Conservation (phyloP, 2,888 invertebrate genomes). For the Eupithecia abbreviata region DNA sequence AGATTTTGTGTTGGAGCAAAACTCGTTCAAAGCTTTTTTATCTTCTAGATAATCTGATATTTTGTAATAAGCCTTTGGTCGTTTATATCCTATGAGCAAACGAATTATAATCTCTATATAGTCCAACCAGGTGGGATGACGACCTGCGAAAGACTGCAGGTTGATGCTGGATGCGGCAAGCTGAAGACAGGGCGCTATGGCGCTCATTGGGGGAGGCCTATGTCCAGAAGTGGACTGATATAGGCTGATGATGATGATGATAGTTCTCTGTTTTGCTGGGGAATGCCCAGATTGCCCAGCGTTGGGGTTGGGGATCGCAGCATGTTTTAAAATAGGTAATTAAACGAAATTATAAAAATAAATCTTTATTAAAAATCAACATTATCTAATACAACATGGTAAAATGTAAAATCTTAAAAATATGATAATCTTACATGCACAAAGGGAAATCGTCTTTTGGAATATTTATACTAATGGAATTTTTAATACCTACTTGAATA, state of each 20-base stretch:
- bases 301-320: neutral
- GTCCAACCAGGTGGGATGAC: neutral
- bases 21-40: too few species aligned
- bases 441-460: conserved; percentile 1
- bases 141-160: too few species aligned
- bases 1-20: too few species aligned
- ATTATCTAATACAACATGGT: conserved; percentile 15
- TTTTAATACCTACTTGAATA: neutral
- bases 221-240: neutral
- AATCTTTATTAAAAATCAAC: conserved; percentile 32
- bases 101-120: too few species aligned
- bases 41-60: too few species aligned
- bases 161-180: too few species aligned
- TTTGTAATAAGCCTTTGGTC: too few species aligned
- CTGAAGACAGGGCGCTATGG: too few species aligned
- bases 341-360: conserved; percentile 18
- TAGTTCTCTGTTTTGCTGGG: too few species aligned
- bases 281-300: too few species aligned
- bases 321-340: neutral
- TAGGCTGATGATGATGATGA: neutral
- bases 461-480: neutral
- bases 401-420: conserved; percentile 30
- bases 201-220: neutral
- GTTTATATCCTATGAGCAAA: too few species aligned
- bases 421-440: conserved; percentile 23